phyloP scores from a whole-genome alignment of 2,888 invertebrate genomes.

The Amphipyra berbera region DNA sequence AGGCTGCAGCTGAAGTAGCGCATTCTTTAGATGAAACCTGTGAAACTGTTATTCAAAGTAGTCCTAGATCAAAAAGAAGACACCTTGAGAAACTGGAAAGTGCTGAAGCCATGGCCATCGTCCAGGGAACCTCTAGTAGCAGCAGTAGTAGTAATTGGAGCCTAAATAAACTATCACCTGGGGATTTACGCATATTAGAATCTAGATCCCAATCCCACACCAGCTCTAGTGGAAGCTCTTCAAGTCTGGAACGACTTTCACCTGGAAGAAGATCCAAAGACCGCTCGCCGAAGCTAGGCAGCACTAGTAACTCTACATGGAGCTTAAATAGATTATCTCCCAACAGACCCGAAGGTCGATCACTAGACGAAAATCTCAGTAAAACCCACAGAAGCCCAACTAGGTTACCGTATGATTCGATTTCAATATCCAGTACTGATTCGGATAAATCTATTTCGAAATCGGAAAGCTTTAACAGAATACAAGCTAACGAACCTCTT shows the following conservation, averaged over 20 bases:
- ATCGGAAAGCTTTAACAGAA: conserved; percentile 87
- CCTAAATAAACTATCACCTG: conserved; percentile 86
- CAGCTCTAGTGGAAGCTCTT: conserved; percentile 87
- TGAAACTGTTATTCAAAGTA: conserved; percentile 91
- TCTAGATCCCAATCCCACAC: conserved; percentile 87
- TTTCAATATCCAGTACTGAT: conserved; percentile 87
- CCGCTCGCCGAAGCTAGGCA: conserved; percentile 86
- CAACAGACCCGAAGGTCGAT: conserved; percentile 85
- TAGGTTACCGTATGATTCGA: conserved; percentile 84
- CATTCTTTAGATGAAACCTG: conserved; percentile 92
- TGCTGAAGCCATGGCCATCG: conserved; percentile 82
- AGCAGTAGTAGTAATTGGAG: conserved; percentile 89
- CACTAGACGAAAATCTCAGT: conserved; percentile 84
- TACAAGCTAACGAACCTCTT: conserved; percentile 87
- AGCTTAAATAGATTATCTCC: conserved; percentile 86
- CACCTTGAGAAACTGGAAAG: conserved; percentile 87
- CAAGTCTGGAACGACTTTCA: conserved; percentile 86
- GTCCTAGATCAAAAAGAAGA: conserved; percentile 88
- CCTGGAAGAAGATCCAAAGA: conserved; percentile 87
- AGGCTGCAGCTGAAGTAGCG: conserved; percentile 92
- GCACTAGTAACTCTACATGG: conserved; percentile 88
- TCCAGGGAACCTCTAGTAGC: conserved; percentile 86
- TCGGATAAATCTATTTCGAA: conserved; percentile 88
- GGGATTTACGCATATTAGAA: conserved; percentile 86
- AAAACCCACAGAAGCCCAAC: conserved; percentile 87